Conservation (phyloP, 2,113 vertebrate species). For the Diadophis punctatus region DNA sequence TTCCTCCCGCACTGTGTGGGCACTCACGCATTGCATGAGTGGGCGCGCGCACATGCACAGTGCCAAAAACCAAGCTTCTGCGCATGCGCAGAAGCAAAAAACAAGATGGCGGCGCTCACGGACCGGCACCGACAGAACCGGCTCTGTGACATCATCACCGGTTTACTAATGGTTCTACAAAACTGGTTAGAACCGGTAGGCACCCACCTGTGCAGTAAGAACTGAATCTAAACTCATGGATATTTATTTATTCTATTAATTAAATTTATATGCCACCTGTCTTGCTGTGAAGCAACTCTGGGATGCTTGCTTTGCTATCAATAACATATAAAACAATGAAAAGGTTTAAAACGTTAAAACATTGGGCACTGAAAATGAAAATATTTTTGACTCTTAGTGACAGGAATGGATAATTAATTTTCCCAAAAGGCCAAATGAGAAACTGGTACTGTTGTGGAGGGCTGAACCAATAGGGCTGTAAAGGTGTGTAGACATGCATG, state of each 20-base stretch:
- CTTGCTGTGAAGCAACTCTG: background rate
- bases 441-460: background rate
- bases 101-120: too few relatives aligned
- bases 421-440: background rate
- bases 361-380: background rate
- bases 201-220: background rate
- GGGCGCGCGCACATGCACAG: too few relatives aligned
- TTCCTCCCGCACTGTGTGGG: too few relatives aligned
- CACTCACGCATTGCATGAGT: too few relatives aligned
- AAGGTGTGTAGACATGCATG: background rate
- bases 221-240: background rate
- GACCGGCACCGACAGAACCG: too few relatives aligned
- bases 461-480: background rate
- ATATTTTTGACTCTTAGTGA: background rate
- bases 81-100: too few relatives aligned
- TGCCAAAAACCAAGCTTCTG: too few relatives aligned
- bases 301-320: background rate
- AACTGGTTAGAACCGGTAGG: too few relatives aligned
- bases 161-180: too few relatives aligned
- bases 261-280: background rate
- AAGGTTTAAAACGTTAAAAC: background rate
- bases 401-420: too few relatives aligned
- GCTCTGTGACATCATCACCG: too few relatives aligned
- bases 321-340: background rate
- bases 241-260: background rate